A percentile compares a stretch with the other conserved stretches of the same genome.
Evolutionary conservation across 2,888 invertebrate genomes (phyloP).

Genomic region (Siphlonurus alternatus): DNA sequence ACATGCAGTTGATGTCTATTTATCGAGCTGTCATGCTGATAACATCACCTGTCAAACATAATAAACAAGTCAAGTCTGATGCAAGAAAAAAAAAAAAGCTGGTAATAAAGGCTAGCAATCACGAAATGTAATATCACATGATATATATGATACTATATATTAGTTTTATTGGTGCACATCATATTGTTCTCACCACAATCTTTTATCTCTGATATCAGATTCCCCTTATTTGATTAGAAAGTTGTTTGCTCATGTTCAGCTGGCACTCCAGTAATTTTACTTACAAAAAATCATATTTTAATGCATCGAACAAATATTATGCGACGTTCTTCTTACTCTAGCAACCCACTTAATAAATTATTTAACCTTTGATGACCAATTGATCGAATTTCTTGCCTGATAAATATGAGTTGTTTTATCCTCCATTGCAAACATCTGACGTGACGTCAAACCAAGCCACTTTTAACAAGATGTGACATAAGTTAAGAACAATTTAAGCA

Average conservation of each 20-base stretch:
- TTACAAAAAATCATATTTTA: no score
- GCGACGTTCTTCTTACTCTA: no score
- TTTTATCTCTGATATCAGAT: background rate
- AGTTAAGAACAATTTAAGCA: background rate
- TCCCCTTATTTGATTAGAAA: background rate
- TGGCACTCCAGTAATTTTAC: no score
- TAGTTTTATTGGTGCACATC: background rate
- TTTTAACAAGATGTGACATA: background rate
- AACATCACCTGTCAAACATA: background rate
- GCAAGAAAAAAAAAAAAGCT: no score
- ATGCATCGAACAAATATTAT: no score
- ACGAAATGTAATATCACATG: no score
- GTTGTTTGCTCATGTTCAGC: background rate
- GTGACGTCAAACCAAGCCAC: background rate
- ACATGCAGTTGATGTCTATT: background rate
- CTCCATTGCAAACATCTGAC: background rate
- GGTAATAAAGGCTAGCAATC: background rate
- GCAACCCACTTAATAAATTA: no score
- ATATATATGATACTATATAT: no score
- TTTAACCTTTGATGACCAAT: no score
- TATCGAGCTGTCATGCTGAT: background rate
- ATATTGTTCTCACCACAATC: background rate
- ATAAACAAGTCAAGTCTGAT: background rate
- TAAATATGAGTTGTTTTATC: background rate
- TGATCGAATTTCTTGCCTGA: no score